phyloP scores from a whole-genome alignment of 2,888 invertebrate genomes.

The Protodeltote pygarga region DNA sequence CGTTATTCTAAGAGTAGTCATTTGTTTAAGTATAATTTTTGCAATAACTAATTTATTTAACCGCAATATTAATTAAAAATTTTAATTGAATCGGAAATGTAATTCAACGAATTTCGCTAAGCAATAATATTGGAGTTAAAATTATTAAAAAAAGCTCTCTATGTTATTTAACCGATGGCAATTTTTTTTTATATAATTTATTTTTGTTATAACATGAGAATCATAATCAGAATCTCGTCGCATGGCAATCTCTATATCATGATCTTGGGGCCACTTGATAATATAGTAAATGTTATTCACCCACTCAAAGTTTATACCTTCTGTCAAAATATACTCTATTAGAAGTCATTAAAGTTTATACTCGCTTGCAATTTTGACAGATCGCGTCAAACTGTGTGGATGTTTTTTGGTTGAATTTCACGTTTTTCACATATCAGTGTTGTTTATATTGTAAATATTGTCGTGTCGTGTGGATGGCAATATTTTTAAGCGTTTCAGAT shows the following conservation, averaged over 20 bases:
- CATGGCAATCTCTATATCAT: slow-evolving; percentile 62
- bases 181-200: slow-evolving; percentile 34
- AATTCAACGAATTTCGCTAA: slow-evolving; percentile 78
- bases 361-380: slow-evolving; percentile 49
- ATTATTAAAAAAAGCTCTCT: slow-evolving; percentile 56
- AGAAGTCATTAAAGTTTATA: slow-evolving; percentile 34
- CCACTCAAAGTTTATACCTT: slow-evolving; percentile 52
- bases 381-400: slow-evolving; percentile 50
- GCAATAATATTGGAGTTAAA: slow-evolving; percentile 71
- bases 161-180: slow-evolving; percentile 41
- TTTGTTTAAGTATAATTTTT: slow-evolving; percentile 46
- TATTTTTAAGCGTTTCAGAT: slow-evolving; percentile 46
- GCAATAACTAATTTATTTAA: slow-evolving; percentile 65
- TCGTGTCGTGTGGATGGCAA: slow-evolving; percentile 82
- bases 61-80: slow-evolving; percentile 57
- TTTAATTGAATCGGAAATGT: slow-evolving; percentile 41
- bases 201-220: slow-evolving; percentile 30
- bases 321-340: slow-evolving; percentile 45
- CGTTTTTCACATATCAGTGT: slow-evolving; percentile 81
- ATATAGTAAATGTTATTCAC: slow-evolving; percentile 54
- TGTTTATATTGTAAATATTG: slow-evolving; percentile 70
- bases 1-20: slow-evolving; percentile 47
- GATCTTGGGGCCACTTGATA: slow-evolving; percentile 74
- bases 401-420: slow-evolving; percentile 56
- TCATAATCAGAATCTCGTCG: slow-evolving; percentile 50